Evolutionary conservation across 1,140 invertebrate genomes (phyloP), one percentile per base, ranked within the genome.

Genomic region (Choristoneura fumiferana): DNA sequence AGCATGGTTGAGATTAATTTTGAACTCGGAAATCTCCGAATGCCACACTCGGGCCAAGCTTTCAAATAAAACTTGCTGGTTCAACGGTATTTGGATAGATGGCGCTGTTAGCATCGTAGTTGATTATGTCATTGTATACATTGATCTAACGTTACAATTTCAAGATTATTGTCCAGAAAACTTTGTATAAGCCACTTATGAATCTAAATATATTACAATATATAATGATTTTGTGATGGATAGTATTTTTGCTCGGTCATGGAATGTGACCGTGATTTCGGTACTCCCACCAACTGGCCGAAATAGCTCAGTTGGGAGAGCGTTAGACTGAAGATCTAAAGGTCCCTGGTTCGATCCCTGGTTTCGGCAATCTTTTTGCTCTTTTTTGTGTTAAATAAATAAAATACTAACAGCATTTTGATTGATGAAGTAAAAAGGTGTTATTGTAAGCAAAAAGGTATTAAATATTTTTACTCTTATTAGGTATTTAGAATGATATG

Each of bases 251-350:
- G 22, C 6, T 29, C 2, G n/a, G 3, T 58, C 9, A n/a, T 53
- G n/a, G 36, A 43, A 54, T 37, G 8, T 54, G 54, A 22, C 15
- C 12, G 29, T 34, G 33, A 57, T 57, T 60, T 78, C 71, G 12
- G 33, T 0, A 1, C 0, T 0, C 0, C 0, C 6, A 13, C 3
- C 13, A 58, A 60, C 67, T 33, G 58, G 90, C 90, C 90, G 90
- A 91, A 91, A 91, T 91, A 91, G 91, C 90, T 91, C 90, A 91
- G 90, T 91, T 91, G 89, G 90, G 88, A 91, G 89, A 91, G 89
- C 88, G 90, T 91, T 91, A 91, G 90, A 89, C 90, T 91, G 90
- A 91, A 90, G 90, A 90, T 91, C 89, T 91, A 91, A 91, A 91
- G 85, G 87, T 90, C 89, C 89, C 89, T 82, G 84, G 89, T 91